Evolutionary conservation across 2,113 vertebrate species (phyloP).

Genomic region (Xenopus tropicalis): DNA sequence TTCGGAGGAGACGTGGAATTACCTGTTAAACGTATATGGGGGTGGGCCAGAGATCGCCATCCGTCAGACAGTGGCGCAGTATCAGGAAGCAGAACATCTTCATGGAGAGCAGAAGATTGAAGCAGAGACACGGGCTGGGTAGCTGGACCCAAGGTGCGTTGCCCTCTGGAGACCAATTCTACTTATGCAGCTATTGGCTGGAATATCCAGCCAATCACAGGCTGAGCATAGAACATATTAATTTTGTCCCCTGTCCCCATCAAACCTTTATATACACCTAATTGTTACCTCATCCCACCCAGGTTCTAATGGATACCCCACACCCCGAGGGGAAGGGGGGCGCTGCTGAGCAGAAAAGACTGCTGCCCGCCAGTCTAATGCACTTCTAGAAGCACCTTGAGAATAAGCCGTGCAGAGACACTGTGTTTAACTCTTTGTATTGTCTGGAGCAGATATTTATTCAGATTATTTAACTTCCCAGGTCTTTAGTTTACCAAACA

Average conservation of each 20-base stretch:
- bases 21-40: constrained; percentile 80
- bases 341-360: background rate
- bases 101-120: constrained; percentile 93
- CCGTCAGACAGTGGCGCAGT: constrained; percentile 78
- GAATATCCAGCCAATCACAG: background rate
- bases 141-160: constrained; percentile 5
- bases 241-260: too few species aligned
- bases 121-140: constrained; percentile 87
- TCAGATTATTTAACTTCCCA: constrained; percentile 30
- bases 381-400: constrained; percentile 41
- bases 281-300: background rate
- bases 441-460: background rate
- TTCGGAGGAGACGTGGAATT: constrained; percentile 93
- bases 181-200: background rate
- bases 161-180: too few species aligned
- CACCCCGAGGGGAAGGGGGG: too few species aligned
- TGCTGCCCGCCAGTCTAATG: background rate
- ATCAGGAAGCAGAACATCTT: constrained; percentile 67
- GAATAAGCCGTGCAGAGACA: constrained; percentile 15
- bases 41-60: constrained; percentile 91
- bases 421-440: constrained; percentile 19
- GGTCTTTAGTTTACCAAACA: constrained; percentile 29
- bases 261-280: too few species aligned
- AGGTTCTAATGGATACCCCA: constrained; percentile 5
- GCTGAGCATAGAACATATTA: too few species aligned